Percentiles rank a stretch among this genome's conserved stretches.
phyloP scores from a whole-genome alignment of 2,113 vertebrate species.

The Vanacampus margaritifer region DNA sequence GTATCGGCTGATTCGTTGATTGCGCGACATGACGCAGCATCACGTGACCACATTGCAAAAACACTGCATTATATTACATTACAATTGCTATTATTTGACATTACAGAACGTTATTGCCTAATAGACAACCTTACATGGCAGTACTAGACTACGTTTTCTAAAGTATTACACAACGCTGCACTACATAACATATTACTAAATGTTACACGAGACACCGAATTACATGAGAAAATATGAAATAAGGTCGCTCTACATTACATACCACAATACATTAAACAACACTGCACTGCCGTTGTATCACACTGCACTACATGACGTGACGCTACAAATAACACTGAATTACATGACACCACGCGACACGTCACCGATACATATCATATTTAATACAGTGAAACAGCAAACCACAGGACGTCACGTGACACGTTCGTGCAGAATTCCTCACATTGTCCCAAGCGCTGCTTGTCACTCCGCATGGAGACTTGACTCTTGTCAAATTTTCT shows the following conservation, averaged over 20 bases:
- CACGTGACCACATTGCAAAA: background rate
- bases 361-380: too few relatives aligned
- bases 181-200: background rate
- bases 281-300: background rate
- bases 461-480: constrained; percentile 73
- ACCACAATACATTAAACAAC: background rate
- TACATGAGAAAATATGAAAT: too few relatives aligned
- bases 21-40: too few relatives aligned
- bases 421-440: constrained; percentile 50
- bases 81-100: too few relatives aligned
- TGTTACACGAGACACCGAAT: too few relatives aligned
- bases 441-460: constrained; percentile 61
- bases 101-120: background rate
- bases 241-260: too few relatives aligned
- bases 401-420: background rate
- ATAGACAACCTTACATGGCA: background rate
- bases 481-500: constrained; percentile 74
- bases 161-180: background rate
- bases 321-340: too few relatives aligned
- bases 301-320: too few relatives aligned
- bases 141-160: too few relatives aligned
- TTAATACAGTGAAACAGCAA: background rate
- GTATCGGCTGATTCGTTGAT: too few relatives aligned
- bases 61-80: background rate
- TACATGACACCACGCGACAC: background rate